A percentile compares a stretch with the other conserved stretches of the same genome.
These are phyloP conservation scores for Rhodophaea formosa DNA, from an alignment of 2,888 invertebrate genomes.

Conservation along the genomic window DNA sequence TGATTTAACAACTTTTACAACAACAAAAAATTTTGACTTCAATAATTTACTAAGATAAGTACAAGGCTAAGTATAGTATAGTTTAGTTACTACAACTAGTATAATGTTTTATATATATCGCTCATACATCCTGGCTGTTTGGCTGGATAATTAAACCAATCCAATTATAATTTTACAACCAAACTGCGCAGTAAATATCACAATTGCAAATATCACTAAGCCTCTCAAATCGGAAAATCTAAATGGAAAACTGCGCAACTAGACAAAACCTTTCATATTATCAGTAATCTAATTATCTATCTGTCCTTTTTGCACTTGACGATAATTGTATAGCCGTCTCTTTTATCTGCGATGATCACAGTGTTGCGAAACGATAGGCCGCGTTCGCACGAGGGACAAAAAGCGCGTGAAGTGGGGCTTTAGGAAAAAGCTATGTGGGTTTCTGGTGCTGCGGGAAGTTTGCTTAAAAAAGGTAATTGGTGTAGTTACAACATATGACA, in stretches of 20 bases:
- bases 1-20: no score
- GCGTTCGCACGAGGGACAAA: slow-evolving; percentile 37
- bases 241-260: not conserved
- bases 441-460: not conserved
- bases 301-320: slow-evolving; percentile 10
- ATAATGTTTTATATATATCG: no score
- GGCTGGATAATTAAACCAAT: no score
- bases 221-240: not conserved
- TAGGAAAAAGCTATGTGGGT: slow-evolving; percentile 18
- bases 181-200: not conserved
- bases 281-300: not conserved
- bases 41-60: no score
- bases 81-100: no score
- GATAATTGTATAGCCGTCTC: slow-evolving; percentile 2
- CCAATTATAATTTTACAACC: no score
- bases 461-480: slow-evolving; percentile 13
- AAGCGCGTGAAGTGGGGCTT: slow-evolving; percentile 18
- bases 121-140: no score
- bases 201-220: not conserved
- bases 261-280: not conserved
- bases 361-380: slow-evolving; percentile 34
- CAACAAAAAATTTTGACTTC: no score
- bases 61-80: no score
- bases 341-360: slow-evolving; percentile 8
- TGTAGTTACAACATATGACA: not conserved